These are phyloP conservation scores for Dexiosoma caninum DNA, from an alignment of 2,888 invertebrate genomes.

Conservation along the genomic window DNA sequence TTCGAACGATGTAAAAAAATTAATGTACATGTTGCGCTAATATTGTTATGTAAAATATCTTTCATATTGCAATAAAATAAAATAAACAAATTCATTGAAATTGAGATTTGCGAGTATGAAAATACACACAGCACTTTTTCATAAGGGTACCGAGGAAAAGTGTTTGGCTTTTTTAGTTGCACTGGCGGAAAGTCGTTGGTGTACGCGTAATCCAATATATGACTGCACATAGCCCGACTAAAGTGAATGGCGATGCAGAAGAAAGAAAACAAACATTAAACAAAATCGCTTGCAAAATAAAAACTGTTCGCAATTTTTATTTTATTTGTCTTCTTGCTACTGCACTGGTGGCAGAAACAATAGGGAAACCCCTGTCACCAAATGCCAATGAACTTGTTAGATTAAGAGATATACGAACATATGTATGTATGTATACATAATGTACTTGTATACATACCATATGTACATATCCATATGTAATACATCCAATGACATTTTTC, in stretches of 20 bases:
- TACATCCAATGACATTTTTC: constrained; percentile 53
- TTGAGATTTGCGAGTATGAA: constrained; percentile 23
- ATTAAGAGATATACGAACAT: neutral
- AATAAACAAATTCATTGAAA: neutral
- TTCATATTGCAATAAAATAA: neutral
- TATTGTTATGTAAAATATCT: neutral
- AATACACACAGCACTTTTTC: constrained; percentile 13
- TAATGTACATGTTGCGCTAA: neutral
- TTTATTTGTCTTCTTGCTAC: constrained; percentile 1
- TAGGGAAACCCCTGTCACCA: constrained; percentile 40
- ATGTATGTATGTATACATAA: no score
- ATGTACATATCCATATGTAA: no score
- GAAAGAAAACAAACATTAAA: constrained; percentile 6
- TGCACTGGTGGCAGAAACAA: neutral
- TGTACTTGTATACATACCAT: no score
- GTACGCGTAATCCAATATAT: neutral
- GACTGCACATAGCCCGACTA: neutral
- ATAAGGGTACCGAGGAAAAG: constrained; percentile 22
- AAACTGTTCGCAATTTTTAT: constrained; percentile 29
- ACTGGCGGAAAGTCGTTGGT: constrained; percentile 4
- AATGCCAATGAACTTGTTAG: constrained; percentile 62
- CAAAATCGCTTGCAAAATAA: constrained; percentile 26
- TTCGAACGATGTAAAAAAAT: neutral
- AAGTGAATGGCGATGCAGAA: constrained; percentile 27
- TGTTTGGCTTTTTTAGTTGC: neutral